Evolutionary conservation across 2,797 vertebrate genomes (phyloP).

Genomic region (Sebastes glaucus): DNA sequence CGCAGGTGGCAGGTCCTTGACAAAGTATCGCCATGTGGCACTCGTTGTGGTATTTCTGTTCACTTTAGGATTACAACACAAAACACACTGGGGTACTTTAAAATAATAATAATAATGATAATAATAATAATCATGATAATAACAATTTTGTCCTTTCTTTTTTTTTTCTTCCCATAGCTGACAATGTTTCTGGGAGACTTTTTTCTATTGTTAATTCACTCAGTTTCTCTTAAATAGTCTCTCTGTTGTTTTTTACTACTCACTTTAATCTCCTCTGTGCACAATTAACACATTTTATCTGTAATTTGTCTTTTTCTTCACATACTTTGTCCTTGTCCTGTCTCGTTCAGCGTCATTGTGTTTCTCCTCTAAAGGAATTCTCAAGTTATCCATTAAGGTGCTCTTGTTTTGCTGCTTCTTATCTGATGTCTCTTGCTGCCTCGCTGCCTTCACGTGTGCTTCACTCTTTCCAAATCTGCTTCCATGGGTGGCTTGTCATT

Average conservation of each 20-base stretch:
- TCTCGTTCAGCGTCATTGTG: constrained; percentile 4
- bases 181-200: neutral
- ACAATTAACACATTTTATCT: constrained; percentile 39
- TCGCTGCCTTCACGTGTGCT: constrained; percentile 16
- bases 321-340: constrained; percentile 30
- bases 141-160: neutral
- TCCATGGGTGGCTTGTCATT: neutral
- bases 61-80: neutral
- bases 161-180: neutral
- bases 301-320: constrained; percentile 38
- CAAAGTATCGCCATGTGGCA: neutral
- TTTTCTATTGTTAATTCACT: neutral
- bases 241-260: neutral
- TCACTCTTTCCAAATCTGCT: constrained; percentile 24
- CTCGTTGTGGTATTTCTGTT: neutral
- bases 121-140: neutral
- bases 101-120: neutral
- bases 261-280: constrained; percentile 11
- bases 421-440: constrained; percentile 44
- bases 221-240: neutral
- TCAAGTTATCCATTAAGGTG: constrained; percentile 43
- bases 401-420: constrained; percentile 45
- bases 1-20: constrained; percentile 5
- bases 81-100: neutral
- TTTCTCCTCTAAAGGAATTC: constrained; percentile 47